Conservation (phyloP, 2,113 vertebrate species). For the Chrysochloris asiatica region DNA sequence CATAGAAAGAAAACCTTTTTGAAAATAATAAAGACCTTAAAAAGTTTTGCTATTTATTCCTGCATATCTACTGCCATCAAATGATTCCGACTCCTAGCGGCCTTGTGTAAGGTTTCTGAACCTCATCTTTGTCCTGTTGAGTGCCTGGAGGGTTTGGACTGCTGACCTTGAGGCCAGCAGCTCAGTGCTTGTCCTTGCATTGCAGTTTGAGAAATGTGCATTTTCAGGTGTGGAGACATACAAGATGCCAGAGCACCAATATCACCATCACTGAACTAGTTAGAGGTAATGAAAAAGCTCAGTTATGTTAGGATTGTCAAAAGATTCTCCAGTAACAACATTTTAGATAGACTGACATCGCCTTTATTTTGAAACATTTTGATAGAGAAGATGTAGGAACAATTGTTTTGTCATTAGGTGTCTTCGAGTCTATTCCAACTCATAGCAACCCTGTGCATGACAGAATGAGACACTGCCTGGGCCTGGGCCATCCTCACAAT, state of each 20-base stretch:
- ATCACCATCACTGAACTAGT: neutral
- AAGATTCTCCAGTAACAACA: neutral
- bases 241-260: constrained; percentile 21
- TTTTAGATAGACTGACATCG: neutral
- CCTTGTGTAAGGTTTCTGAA: too few relatives aligned
- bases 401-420: neutral
- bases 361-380: neutral
- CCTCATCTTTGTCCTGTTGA: too few relatives aligned
- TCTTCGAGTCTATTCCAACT: too few relatives aligned
- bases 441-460: too few relatives aligned
- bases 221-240: neutral
- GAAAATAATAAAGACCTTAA: too few relatives aligned
- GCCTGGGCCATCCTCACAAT: too few relatives aligned
- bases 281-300: neutral
- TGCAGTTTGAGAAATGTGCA: neutral
- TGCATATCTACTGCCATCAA: too few relatives aligned
- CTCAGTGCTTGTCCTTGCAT: neutral
- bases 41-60: too few relatives aligned
- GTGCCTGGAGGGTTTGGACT: too few relatives aligned
- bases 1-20: neutral
- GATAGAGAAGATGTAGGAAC: neutral
- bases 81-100: too few relatives aligned
- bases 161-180: too few relatives aligned
- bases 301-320: neutral
- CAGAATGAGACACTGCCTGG: too few relatives aligned